Evolutionary conservation across 2,888 invertebrate species (phyloP), one percentile per base, ranked within the genome.

Genomic region (Eilema depressum): DNA sequence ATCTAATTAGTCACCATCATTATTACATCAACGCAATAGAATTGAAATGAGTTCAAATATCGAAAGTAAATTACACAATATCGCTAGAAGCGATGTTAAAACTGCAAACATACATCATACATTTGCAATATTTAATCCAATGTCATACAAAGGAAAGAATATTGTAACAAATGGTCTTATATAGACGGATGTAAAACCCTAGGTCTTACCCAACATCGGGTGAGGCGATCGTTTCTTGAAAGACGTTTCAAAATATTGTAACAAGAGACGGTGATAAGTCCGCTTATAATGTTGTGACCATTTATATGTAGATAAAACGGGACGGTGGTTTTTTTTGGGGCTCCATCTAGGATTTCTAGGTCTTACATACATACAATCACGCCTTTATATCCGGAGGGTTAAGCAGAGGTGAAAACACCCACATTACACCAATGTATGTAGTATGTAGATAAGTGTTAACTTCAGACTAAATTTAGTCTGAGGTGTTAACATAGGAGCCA

Each of bases 181-280:
- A 62, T 17, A 69, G 69, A 68, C 37, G 72, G 68, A 65, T 61
- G 77, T 75, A 79, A 82, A 80, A 80, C 66, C 80, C 79, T 7
- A 64, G 69, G 30, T 61, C 30, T 82, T 82, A 70, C 81, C 25
- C 65, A 82, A 82, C 20, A 1, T 62, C 25, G 37, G 17, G 59
- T 60, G 56, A 63, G 69, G 62, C 47, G 65, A 63, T 10, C 63
- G 70, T 62, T 82, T 82, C 82, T 77, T 53, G 71, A 79, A 82
- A 82, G 33, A 28, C 70, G 73, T 82, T 82, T 74, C 80, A 79
- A 82, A 80, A 82, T 37, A 20, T 53, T 47, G 73, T 73, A 68
- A 72, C 65, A 20, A 14, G 68, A 75, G 72, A 66, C 66, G 75
- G 12, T 26, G n/a, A 37, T n/a, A 30, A 73, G 75, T 80, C 69